A percentile compares a stretch with the other conserved stretches of the same genome.
These are phyloP conservation scores for Actinemys pallida DNA, from an alignment of 2,113 vertebrate species.

Conservation along the genomic window DNA sequence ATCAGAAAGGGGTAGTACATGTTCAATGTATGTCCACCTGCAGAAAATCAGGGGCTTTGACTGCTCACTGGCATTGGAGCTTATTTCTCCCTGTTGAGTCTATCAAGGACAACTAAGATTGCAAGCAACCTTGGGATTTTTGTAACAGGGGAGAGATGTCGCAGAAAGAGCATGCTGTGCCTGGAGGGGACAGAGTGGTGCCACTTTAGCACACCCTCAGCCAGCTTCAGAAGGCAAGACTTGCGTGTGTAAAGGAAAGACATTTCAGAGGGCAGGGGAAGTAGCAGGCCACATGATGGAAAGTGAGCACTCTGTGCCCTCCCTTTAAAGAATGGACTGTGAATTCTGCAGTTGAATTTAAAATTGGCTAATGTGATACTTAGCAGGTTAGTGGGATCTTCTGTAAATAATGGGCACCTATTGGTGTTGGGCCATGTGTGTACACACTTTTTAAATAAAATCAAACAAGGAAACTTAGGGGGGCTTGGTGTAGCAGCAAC, in stretches of 20 bases:
- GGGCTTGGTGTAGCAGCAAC: background rate
- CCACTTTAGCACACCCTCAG: accelerated
- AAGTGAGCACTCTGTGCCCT: background rate
- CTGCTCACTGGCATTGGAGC: background rate
- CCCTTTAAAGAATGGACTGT: background rate
- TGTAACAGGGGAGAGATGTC: accelerated
- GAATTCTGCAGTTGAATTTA: background rate
- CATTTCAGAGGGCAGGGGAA: background rate
- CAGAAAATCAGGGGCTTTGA: background rate
- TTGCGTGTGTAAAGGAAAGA: background rate
- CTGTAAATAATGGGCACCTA: background rate
- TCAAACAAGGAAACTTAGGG: background rate
- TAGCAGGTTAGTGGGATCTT: background rate
- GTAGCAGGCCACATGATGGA: background rate
- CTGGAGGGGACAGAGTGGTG: accelerated
- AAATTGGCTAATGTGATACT: background rate
- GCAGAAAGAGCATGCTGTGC: accelerated
- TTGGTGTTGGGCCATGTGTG: background rate
- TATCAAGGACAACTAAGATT: background rate
- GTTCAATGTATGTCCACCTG: background rate
- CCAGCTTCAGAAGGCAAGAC: background rate
- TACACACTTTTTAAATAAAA: background rate
- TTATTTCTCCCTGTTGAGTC: background rate
- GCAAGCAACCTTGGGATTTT: background rate
- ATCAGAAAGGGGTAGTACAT: background rate